Conservation (phyloP, 1,140 invertebrate species). For the Platyscapa corneri region DNA sequence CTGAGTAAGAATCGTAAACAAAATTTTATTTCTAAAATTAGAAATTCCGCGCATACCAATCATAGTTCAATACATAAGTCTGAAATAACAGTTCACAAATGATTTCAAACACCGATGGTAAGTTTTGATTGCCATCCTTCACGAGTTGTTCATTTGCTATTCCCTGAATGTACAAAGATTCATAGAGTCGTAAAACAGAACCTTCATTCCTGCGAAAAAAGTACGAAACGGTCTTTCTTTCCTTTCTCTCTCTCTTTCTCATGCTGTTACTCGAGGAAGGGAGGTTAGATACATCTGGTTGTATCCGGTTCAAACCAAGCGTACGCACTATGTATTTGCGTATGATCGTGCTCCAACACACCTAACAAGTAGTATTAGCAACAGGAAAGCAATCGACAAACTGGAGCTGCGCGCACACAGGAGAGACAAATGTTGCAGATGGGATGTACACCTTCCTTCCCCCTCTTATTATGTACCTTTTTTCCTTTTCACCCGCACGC, state of each 20-base stretch:
- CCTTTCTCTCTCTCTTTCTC: background rate
- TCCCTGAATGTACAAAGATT: background rate
- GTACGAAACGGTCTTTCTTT: background rate
- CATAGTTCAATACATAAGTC: background rate
- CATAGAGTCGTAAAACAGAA: background rate
- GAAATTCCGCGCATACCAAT: slow-evolving; percentile 8
- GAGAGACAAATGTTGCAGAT: background rate
- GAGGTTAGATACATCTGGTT: slow-evolving; percentile 57
- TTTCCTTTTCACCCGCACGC: background rate
- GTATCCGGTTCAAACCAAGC: slow-evolving; percentile 60
- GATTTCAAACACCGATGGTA: background rate
- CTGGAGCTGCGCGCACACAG: background rate
- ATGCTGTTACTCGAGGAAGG: background rate
- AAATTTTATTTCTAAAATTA: slow-evolving; percentile 21
- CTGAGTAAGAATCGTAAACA: background rate
- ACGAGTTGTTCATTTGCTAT: background rate
- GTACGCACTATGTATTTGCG: background rate
- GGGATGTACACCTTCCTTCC: background rate
- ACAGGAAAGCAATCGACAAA: background rate
- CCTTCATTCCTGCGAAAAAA: background rate
- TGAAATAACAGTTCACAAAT: background rate
- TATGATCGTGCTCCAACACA: background rate
- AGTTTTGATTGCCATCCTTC: background rate
- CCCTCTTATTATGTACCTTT: background rate
- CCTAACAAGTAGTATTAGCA: background rate